Percentiles rank a stretch among this genome's conserved stretches.
Evolutionary conservation across 2,113 vertebrate genomes (phyloP).

Genomic region (Alligator sinensis): DNA sequence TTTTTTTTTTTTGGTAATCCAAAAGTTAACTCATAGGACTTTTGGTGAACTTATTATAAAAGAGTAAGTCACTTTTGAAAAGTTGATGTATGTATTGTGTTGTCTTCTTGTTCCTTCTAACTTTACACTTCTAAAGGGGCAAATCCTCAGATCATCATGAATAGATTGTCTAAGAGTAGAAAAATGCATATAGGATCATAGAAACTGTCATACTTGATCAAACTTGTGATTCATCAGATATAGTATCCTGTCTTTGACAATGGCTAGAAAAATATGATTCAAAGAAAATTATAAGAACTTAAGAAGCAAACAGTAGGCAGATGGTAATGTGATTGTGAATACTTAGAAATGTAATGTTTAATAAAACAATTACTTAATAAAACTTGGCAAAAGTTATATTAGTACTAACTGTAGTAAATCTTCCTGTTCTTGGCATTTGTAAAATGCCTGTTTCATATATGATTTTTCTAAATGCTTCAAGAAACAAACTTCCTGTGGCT

Average conservation of each 20-base stretch:
- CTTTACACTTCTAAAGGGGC: conserved; percentile 22
- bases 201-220: background rate
- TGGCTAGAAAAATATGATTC: background rate
- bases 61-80: conserved; percentile 64
- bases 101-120: conserved; percentile 32
- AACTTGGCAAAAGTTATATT: background rate
- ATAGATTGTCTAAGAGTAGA: background rate
- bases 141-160: conserved; percentile 18
- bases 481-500: background rate
- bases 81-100: conserved; percentile 33
- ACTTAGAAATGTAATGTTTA: too few species aligned
- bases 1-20: conserved; percentile 49
- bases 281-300: background rate
- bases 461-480: background rate
- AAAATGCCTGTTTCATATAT: background rate
- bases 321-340: background rate
- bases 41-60: conserved; percentile 42
- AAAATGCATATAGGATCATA: background rate
- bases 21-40: conserved; percentile 63
- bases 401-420: background rate
- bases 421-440: background rate
- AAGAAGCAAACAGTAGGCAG: background rate
- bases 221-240: conserved; percentile 11
- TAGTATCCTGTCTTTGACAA: background rate
- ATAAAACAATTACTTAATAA: background rate